phyloP scores from a whole-genome alignment of 64 coral and sea anemone species.

The Platygyra sinensis region DNA sequence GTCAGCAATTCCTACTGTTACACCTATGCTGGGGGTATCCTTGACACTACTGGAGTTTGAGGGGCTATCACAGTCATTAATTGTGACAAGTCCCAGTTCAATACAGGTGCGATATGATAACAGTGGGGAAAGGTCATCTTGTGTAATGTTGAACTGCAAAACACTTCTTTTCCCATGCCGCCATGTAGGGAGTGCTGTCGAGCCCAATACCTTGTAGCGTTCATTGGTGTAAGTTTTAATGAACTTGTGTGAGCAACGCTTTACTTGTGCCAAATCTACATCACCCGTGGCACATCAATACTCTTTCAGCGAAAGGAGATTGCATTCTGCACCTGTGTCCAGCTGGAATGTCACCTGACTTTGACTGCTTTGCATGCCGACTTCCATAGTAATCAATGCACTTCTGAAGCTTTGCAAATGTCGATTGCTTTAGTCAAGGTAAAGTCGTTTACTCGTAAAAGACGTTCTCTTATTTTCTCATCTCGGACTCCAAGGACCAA shows the following conservation, averaged over 20 bases:
- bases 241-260: slow-evolving; percentile 45
- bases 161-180: slow-evolving; percentile 27
- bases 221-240: slow-evolving; percentile 62
- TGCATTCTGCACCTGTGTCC: no score
- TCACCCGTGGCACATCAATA: no score
- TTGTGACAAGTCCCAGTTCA: slow-evolving; percentile 53
- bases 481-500: slow-evolving; percentile 54
- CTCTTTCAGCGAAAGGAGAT: no score
- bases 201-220: slow-evolving; percentile 44
- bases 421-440: slow-evolving; percentile 62
- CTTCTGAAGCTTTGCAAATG: slow-evolving; percentile 58
- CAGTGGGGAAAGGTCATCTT: slow-evolving; percentile 56
- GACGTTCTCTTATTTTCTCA: slow-evolving; percentile 66
- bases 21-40: slow-evolving; percentile 23
- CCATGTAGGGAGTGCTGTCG: slow-evolving; percentile 34
- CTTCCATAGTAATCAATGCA: slow-evolving; percentile 26
- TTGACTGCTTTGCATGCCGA: slow-evolving; percentile 17
- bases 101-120: slow-evolving; percentile 47
- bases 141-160: slow-evolving; percentile 52
- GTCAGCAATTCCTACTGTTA: slow-evolving; percentile 38
- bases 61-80: slow-evolving; percentile 57
- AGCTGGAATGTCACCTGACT: no score
- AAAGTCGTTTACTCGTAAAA: slow-evolving; percentile 46
- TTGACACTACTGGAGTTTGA: slow-evolving; percentile 31
- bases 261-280: slow-evolving; percentile 55